Evolutionary conservation across 2,888 invertebrate species (phyloP), one percentile per base, ranked within the genome.

Genomic region (Oscheius onirici): DNA sequence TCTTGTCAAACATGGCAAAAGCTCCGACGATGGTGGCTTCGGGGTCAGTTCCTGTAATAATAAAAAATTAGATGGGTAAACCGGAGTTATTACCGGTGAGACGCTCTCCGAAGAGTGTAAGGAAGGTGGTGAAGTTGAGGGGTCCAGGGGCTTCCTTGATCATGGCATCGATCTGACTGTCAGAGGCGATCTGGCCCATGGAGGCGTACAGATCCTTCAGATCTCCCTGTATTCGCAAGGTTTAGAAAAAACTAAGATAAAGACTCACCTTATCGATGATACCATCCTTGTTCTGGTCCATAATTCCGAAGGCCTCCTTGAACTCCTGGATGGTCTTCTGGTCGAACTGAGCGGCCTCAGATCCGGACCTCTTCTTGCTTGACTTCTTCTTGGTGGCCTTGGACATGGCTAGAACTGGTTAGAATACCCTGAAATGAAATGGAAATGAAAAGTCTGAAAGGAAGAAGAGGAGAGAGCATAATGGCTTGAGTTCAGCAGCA

Each of bases 221-320:
- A 84, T 90, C 90, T 69, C 87, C 86, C 80, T 89, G 43, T 40
- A 66, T 22, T 41, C 17, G 3, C 3, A 20, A 15, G 2, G 5
- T 34, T 17, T 10, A 6, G 6, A 26, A 22, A 26, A 26, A 58
- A 0, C 20, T 0, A n/a, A 40, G 22, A 34, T n/a, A n/a, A 40
- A 40, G 8, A 41, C 17, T 10, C 20, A 80, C 82, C 79, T 82
- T 82, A 75, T 77, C 76, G 69, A 82, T 82, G 78, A 82, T 71
- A 71, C 82, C 82, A 74, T 82, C 90, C 83, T 90, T 88, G 88
- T 90, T 89, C 84, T 90, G 90, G 86, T 90, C 90, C 83, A 90
- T 90, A 88, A 90, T 90, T 73, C 89, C 90, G 88, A 90, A 90
- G 77, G 90, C 90, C 89, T 90, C 90, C 88, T 90, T 90, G 88